Base-by-base conservation (phyloP, 2,888 invertebrate species). In the Scrobipalpa costella region DNA sequence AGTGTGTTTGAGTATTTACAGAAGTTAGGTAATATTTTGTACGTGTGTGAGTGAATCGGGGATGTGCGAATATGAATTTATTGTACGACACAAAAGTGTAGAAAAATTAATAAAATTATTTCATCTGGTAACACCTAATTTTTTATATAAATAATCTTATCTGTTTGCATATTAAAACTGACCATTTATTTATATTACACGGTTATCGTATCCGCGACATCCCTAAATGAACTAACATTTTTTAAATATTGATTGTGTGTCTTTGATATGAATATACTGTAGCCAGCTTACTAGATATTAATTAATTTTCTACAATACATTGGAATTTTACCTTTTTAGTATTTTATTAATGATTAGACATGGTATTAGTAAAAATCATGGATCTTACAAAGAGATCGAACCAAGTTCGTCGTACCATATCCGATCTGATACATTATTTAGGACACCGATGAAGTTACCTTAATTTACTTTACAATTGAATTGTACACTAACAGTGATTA, bases 401-500 rank as follows among this genome's bases (percentile, higher is more conserved):
- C 44, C 7, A 44, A 44, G 44, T 44, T 44, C 15, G 15, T 44
- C 44, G 44, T 15, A 44, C 44, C 44, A 44, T n/a, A 15, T 44
- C 15, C 7, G 15, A 44, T 15, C 44, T 1, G 15, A n/a, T 44
- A n/a, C 44, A 15, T 44, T 44, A 15, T 44, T 44, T 44, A 15
- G 15, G 5, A n/a, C n/a, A 40, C 7, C 58, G 38, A 40, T 59
- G 40, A 61, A 63, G 61, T 63, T 65, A 63, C 63, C 57, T 55
- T 49, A 40, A 38, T 33, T 44, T 21, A 62, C 7, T 47, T 63
- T 38, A 40, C 61, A 63, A 65, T 66, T 33, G 36, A 62, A 63
- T 66, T 63, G 63, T 61, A 58, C 11, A 63, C 61, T 58, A 62
- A 65, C 64, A 60, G 61, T 61, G 64, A 61, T 47, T 52, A 21